Base-by-base conservation (phyloP, 2,888 invertebrate genomes). In the Drosophila barbarae region DNA sequence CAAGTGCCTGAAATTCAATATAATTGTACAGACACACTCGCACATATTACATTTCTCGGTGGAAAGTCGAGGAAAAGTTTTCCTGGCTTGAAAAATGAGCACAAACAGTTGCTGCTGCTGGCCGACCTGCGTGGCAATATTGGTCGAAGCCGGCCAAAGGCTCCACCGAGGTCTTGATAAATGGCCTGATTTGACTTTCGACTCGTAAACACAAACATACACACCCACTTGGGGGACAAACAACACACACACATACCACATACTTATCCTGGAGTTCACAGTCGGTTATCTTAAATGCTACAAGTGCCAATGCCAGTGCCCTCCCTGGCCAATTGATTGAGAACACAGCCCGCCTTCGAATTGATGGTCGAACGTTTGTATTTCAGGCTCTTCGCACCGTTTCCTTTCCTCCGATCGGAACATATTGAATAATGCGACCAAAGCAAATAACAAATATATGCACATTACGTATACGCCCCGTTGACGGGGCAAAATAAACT, bases 111-210 rank as follows among this genome's bases (percentile, higher is more conserved):
- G 69, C 26, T 49, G 69, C 26, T 23, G 23, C 23, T 13, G 41
- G 51, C 61, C 50, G 61, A 42, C 55, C 65, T 56, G 65, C 51
- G 47, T 44, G 60, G 71, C 73, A 64, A 69, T 73, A 75, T 80
- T 69, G 61, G 52, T 30, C 13, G 46, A 30, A 30, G 46, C 18
- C 30, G 46, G 46, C 39, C 39, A 54, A 39, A 38, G 38, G 52
- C 38, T 32, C 34, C 26, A 6, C 4, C 30, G 28, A 46, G 26
- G 67, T 54, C 75, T 72, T 78, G 81, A 78, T 76, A 81, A 78
- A 78, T 78, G 72, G 69, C 60, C 68, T 60, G 72, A 77, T 72
- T 77, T 66, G 59, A 81, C 69, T 72, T 73, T 50, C 47, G 67
- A 44, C 77, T 66, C 51, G 68, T 30, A 63, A 54, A 60, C 54